These are phyloP conservation scores for Chloroclystis v-ata DNA, from an alignment of 2,888 invertebrate species.

Conservation along the genomic window DNA sequence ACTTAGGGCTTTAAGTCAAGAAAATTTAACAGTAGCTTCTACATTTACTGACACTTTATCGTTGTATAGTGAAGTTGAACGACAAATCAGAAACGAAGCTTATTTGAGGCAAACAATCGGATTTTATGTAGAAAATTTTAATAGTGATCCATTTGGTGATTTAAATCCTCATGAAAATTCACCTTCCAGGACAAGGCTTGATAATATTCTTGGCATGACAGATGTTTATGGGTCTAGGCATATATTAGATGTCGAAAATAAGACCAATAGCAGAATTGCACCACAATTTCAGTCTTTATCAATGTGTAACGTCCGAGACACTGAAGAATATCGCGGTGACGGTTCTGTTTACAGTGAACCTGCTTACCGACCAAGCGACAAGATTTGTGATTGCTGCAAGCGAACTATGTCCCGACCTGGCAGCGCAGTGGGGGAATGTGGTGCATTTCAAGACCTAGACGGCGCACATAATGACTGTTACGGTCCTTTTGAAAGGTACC, in stretches of 20 bases:
- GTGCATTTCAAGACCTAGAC: conserved; percentile 77
- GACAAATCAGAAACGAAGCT: conserved; percentile 80
- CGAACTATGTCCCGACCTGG: conserved; percentile 83
- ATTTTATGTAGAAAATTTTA: conserved; percentile 75
- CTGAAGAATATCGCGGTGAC: conserved; percentile 82
- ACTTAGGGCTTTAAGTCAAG: conserved; percentile 91
- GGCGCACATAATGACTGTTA: conserved; percentile 69
- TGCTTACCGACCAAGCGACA: conserved; percentile 84
- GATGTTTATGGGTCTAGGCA: conserved; percentile 89
- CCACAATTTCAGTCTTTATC: conserved; percentile 85
- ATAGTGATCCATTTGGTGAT: conserved; percentile 50
- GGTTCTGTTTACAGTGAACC: conserved; percentile 93
- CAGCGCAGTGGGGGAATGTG: conserved; percentile 82
- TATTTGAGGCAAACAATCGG: conserved; percentile 78
- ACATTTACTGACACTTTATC: conserved; percentile 89
- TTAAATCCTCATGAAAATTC: conserved; percentile 71
- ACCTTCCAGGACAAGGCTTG: conserved; percentile 80
- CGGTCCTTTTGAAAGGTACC: conserved; percentile 82
- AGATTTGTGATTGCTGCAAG: conserved; percentile 87
- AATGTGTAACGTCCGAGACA: conserved; percentile 83
- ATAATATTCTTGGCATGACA: conserved; percentile 88
- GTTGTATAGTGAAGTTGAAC: conserved; percentile 81
- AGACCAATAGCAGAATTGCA: conserved; percentile 74
- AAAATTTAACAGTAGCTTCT: conserved; percentile 93
- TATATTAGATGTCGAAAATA: conserved; percentile 82